Base-by-base conservation (phyloP, 2,888 invertebrate species). In the Oscheius myriophilus region DNA sequence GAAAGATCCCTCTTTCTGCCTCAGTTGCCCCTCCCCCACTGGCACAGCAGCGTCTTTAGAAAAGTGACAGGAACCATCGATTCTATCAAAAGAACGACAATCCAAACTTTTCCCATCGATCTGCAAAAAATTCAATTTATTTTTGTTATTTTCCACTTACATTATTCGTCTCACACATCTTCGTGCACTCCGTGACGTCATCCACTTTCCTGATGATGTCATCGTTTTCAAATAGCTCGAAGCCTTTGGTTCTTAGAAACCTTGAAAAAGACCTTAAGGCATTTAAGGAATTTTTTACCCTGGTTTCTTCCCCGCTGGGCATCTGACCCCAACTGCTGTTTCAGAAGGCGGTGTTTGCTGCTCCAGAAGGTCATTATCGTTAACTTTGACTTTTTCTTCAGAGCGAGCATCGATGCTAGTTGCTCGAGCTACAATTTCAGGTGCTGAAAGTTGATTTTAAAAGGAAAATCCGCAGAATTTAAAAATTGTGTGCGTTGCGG, bases 1-100 rank as follows among this genome's bases (percentile, higher is more conserved):
- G 41, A 79, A 80, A 2, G 80, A 72, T 11, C 79, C 78, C 1
- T 73, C 66, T n/a, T 70, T 74, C 42, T 84, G 84, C 33, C 77
- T 79, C 70, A 86, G 69, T 52, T 86, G 84, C 4, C 86, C 86
- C 54, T 82, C 84, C n/a, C 86, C 86, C 1, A 86, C 78, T 2
- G 86, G 86, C 11, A 87, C 84, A 0, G 84, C 85, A 0, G 83
- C 82, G 55, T 86, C 81, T 12, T 39, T 42, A 1, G 84, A 70
- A 45, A 85, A 68, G 33, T 39, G 33, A 55, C 68, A 68, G 18
- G 25, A 9, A 2, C 41, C n/a, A 62, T 39, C 39, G 71, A 71
- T 59, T 59, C 58, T 84, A 62, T 86, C 86, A 66, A 87, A 85
- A 1, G 84, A 84, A 18, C 80, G 78, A 67, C 86, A 86, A 12